Base-by-base conservation (phyloP, 2,797 vertebrate species). In the Zenarchopterus dispar region DNA sequence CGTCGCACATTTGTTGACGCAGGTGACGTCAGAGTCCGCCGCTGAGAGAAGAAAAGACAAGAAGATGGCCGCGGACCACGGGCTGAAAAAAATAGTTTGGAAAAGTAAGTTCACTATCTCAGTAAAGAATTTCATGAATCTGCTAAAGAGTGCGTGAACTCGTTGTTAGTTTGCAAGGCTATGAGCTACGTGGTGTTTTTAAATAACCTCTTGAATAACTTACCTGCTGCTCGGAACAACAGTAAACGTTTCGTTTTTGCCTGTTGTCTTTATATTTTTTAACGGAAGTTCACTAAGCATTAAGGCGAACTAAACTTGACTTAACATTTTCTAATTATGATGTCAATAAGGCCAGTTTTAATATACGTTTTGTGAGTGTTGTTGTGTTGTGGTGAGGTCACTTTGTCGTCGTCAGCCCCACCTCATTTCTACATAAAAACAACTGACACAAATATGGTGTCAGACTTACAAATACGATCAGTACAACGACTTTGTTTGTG, bases 41-140 rank as follows among this genome's bases (percentile, higher is more conserved):
- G 49, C 49, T 17, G 59, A 26, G 8, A n/a, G 15, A 2, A 54
- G 72, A 73, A 49, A 52, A 55, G 59, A 54, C 81, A 74, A 48
- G 83, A 94, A 94, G 69, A 95, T 94, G 94, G 94, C 94, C 83
- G 22, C 92, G 6, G 93, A 93, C 0, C 65, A 89, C 81, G 94
- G 93, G n/a, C 84, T 95, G 26, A 94, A 90, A 52, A 82, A 71
- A 65, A 54, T 90, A 62, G 92, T 94, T 77, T 95, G 94, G 94
- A 92, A 94, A 85, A 94, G 94, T 95, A 92, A 94, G 94, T 93
- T 55, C 0, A 8, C 0, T 22, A 5, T 17, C 16, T 2, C 33
- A 36, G 2, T 1, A 52, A 1, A 45, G 4, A 23, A 26, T 57
- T 62, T 28, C 0, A 2, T 42, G 1, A 1, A 0, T 21, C 6